phyloP scores from a whole-genome alignment of 1,140 invertebrate species.

The Dreissena polymorpha region DNA sequence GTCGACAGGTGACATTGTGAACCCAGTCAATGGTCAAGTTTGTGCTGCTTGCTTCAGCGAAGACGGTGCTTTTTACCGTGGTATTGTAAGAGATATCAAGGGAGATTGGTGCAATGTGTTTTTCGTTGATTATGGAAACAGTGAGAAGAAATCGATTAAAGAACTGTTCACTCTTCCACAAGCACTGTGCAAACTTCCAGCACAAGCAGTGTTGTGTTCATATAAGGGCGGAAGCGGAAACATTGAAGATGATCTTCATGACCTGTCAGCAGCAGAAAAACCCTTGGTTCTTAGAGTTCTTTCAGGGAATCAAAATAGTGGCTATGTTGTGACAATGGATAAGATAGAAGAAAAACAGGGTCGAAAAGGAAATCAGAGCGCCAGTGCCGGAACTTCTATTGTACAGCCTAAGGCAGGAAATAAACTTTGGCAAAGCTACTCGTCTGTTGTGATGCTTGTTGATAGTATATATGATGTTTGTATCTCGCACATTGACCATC shows the following conservation, averaged over 20 bases:
- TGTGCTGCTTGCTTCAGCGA: conserved; percentile 86
- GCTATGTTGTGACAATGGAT: conserved; percentile 58
- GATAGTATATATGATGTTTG: conserved; percentile 60
- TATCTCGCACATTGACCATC: conserved; percentile 59
- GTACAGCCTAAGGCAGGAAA: conserved; percentile 10
- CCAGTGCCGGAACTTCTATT: not conserved
- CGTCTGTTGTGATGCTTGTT: conserved; percentile 37
- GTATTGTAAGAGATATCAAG: conserved; percentile 84
- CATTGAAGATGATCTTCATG: conserved; percentile 60
- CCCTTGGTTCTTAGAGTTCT: conserved; percentile 49
- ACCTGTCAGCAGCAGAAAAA: conserved; percentile 53
- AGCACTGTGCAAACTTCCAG: conserved; percentile 55
- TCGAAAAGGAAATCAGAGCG: not conserved
- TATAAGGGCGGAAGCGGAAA: conserved; percentile 55
- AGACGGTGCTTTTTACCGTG: conserved; percentile 90
- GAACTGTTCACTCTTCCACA: conserved; percentile 62
- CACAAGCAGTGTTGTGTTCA: conserved; percentile 58
- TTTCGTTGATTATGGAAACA: conserved; percentile 87
- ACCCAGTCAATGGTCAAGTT: conserved; percentile 53
- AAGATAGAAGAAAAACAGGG: conserved; percentile 51
- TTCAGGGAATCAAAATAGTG: conserved; percentile 47
- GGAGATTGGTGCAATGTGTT: conserved; percentile 84
- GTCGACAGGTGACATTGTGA: conserved; percentile 47
- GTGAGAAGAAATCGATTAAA: conserved; percentile 59
- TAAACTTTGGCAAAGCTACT: conserved; percentile 35